phyloP scores from a whole-genome alignment of 2,888 invertebrate species.

The Archips xylosteana region DNA sequence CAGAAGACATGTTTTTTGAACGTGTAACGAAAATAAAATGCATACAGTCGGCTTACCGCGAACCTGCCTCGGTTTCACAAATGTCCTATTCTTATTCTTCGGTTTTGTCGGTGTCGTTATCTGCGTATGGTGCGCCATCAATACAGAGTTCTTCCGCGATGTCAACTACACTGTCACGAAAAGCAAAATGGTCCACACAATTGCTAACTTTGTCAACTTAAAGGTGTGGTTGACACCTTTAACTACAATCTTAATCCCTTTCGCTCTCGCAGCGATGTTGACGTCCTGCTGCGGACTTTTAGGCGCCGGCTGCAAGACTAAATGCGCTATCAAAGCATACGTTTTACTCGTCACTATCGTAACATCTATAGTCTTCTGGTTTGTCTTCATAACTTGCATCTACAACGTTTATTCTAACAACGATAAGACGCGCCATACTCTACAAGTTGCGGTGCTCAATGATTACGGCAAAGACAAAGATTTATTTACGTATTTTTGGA shows the following conservation, averaged over 20 bases:
- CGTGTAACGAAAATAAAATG: slow-evolving; percentile 57
- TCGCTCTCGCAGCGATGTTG: slow-evolving; percentile 63
- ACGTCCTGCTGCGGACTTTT: slow-evolving; percentile 77
- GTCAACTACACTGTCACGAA: slow-evolving; percentile 75
- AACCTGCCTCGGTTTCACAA: slow-evolving; percentile 76
- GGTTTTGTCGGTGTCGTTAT: slow-evolving; percentile 61
- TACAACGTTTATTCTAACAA: slow-evolving; percentile 72
- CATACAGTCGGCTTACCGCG: slow-evolving; percentile 72
- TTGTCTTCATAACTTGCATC: slow-evolving; percentile 69
- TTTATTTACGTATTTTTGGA: slow-evolving; percentile 66
- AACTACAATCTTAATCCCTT: slow-evolving; percentile 65
- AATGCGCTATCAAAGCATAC: slow-evolving; percentile 75
- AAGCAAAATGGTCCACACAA: slow-evolving; percentile 59
- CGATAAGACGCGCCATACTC: slow-evolving; percentile 55
- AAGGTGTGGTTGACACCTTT: slow-evolving; percentile 71
- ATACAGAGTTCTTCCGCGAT: slow-evolving; percentile 72
- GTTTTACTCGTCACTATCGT: slow-evolving; percentile 67
- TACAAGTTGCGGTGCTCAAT: slow-evolving; percentile 57
- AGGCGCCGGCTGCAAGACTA: slow-evolving; percentile 72
- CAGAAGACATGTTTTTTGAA: slow-evolving; percentile 2
- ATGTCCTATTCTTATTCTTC: slow-evolving; percentile 66
- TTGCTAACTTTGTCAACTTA: slow-evolving; percentile 70
- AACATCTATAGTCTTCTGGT: slow-evolving; percentile 62
- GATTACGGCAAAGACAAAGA: slow-evolving; percentile 73
- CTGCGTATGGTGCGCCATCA: slow-evolving; percentile 73